Base-by-base conservation (phyloP, 2,888 invertebrate species). In the Leptinotarsa rubiginosa region DNA sequence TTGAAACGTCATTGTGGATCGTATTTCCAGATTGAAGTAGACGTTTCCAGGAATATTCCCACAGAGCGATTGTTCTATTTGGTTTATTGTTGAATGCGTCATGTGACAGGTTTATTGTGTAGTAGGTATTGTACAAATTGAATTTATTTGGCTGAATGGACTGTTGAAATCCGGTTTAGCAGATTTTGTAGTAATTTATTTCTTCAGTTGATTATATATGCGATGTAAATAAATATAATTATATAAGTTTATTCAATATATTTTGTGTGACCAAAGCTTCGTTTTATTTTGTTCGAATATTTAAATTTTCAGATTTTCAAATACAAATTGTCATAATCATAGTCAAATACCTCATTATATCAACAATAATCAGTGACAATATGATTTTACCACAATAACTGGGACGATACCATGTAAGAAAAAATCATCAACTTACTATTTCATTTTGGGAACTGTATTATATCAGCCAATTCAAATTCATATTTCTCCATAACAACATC, bases 1-100 rank as follows among this genome's bases (percentile, higher is more conserved):
- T 78, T 76, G 74, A 76, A 78, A 76, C 72, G 75, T 75, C 75
- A 73, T 25, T 25, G 41, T 68, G 66, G 68, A 71, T 71, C 20
- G 68, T 67, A 31, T 70, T 70, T 67, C 62, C 66, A 74, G 70
- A 74, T 69, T 69, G 54, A 41, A 68, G 59, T 56, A 22, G 47
- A 69, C 47, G 18, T 59, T 52, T 49, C 41, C 69, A 69, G 31
- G 18, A 62, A 62, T 62, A 62, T 62, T 59, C 13, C 62, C 41
- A n/a, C 31, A 62, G 16, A 31, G 22, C 62, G 25, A n/a, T 62
- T 62, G 62, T 62, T 62, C 62, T 41, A 12, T 62, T 62, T 41
- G 62, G 41, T 62, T 62, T n/a, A 62, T 62, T 5, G 25, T n/a
- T n/a, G n/a, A 62, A 62, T 15, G 62, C 62, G 16, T n/a, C 25